Base-by-base conservation (phyloP, 2,113 vertebrate species). In the Gymnarchus niloticus region DNA sequence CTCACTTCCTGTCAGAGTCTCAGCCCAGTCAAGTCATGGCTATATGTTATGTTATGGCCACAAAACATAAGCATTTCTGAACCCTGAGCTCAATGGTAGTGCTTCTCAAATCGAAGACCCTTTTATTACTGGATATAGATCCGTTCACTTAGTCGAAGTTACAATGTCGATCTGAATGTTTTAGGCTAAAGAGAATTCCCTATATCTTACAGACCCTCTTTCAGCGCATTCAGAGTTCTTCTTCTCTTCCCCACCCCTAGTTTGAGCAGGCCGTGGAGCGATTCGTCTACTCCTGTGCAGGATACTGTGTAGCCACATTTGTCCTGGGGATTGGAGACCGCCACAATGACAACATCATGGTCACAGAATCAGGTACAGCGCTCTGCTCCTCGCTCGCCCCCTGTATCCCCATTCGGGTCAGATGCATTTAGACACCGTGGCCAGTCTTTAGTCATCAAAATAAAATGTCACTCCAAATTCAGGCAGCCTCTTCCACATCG, bases 281-380 rank as follows among this genome's bases (percentile, higher is more conserved):
- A 91, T 99, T 99, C 91, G 95, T 99, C 86, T 97, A 95, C 81
- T 99, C 98, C 81, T 99, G 98, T 69, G 98, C 96, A 48, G 98
- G 98, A 33, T 99, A 99, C 92, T 99, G 98, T 25, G 98, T 99
- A 88, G 98, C 98, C 51, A 99, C 98, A 1, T 99, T 98, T 78
- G 98, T 99, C 77, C 95, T 99, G 90, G 98, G 98, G n/a, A 99
- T 99, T 52, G 98, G 98, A 2, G 98, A 99, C 92, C 95, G 98
- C 14, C 98, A 99, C 92, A 99, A 99, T 3, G 98, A 99, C 93
- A 99, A 99, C 93, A 99, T 99, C 90, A 99, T 99, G 98, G 97
- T 99, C 93, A 99, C 98, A 23, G 98, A 99, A 88, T 94, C 96
- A 85, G 98, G 98, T 99, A 92, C 10, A 56, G 9, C 3, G 9